Base-by-base conservation (phyloP, 2,113 vertebrate genomes). In the Pipra filicauda region DNA sequence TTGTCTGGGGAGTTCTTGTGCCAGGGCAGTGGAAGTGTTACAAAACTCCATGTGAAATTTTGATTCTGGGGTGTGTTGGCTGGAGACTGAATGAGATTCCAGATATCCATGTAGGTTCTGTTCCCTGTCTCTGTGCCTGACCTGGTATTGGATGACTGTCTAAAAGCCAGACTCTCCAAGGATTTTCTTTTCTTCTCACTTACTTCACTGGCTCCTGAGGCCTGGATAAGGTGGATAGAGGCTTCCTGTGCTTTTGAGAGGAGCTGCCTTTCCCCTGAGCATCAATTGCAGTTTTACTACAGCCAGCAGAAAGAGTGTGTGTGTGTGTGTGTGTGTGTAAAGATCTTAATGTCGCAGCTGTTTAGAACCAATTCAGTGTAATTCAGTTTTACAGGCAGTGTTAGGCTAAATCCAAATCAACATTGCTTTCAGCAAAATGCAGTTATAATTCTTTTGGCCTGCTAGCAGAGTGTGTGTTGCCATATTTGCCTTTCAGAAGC, bases 331-430 rank as follows among this genome's bases (percentile, higher is more conserved):
- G 62, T 81, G 72, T 91, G 74, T 88, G 51, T 51, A 75, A 72
- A 74, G 78, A 91, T 88, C 83, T 85, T 46, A 8, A 19, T 1
- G 80, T 93, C 86, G 33, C 65, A 87, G 91, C 92, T 75, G 72
- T 41, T 97, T 17, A 95, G 91, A 91, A 64, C 76, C 83, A 84
- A 78, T 71, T 52, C 92, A 72, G 12, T 27, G 58, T 96, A 97
- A 96, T 95, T 96, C 96, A 91, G 95, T 96, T 96, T 96, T 96
- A 96, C 92, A 96, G 78, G 93, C 62, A 3, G 79, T 57, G 92
- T 87, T 96, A 96, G 92, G 76, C 85, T 96, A 93, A 95, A 96
- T 96, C 93, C 91, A 97, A 94, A 97, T 95, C 96, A 96, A 95
- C 95, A 91, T 85, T 94, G 89, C 91, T 96, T 93, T 94, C 96